Percentiles rank a stretch among this genome's conserved stretches.
phyloP scores from a whole-genome alignment of 2,797 vertebrate species.

The Erethizon dorsatum region DNA sequence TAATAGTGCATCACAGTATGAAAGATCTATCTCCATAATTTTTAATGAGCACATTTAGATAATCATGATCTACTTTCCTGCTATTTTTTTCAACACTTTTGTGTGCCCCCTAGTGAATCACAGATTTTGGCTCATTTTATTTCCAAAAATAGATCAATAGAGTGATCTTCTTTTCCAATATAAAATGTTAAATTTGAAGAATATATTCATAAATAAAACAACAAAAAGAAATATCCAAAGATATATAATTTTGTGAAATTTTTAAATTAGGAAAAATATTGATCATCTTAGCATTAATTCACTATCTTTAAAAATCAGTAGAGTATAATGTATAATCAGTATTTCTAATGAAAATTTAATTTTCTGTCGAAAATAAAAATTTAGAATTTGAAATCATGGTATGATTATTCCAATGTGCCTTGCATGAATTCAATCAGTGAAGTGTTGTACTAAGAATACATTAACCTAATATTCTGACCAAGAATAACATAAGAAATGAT shows the following conservation, averaged over 20 bases:
- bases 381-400: background rate
- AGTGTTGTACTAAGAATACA: background rate
- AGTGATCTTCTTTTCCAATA: background rate
- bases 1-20: background rate
- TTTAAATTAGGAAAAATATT: background rate
- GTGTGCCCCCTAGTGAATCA: background rate
- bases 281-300: background rate
- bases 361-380: background rate
- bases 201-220: background rate
- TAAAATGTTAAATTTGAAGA: background rate
- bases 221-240: background rate
- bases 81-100: background rate
- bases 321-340: background rate
- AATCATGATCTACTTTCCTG: background rate
- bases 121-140: background rate
- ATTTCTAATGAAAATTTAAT: background rate
- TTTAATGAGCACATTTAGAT: background rate
- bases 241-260: background rate
- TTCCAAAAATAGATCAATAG: background rate
- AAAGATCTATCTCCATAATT: background rate
- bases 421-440: constrained; percentile 15
- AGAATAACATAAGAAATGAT: background rate
- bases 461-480: background rate
- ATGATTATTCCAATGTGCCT: background rate
- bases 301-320: constrained; percentile 37